A percentile compares a stretch with the other conserved stretches of the same genome.
phyloP scores from a whole-genome alignment of 1,140 invertebrate species.

The Lordiphosa mommai region DNA sequence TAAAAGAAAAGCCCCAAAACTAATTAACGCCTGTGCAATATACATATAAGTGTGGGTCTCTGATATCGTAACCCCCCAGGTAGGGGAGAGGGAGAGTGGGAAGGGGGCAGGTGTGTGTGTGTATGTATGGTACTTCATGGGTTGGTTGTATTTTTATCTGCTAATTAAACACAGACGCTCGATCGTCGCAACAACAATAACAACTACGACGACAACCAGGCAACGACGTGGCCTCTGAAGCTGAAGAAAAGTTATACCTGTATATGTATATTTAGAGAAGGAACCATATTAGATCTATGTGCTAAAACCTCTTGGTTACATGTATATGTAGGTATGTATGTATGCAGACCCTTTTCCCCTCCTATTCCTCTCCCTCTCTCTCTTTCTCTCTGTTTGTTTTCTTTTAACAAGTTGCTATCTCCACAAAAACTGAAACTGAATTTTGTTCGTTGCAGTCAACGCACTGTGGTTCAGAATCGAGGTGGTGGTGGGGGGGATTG shows the following conservation, averaged over 20 bases:
- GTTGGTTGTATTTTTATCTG: slow-evolving; percentile 72
- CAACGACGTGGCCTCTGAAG: slow-evolving; percentile 63
- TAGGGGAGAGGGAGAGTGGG: slow-evolving; percentile 11
- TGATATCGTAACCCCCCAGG: neutral
- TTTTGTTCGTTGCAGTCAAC: slow-evolving; percentile 11
- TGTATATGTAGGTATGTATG: neutral
- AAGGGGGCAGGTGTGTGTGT: slow-evolving; percentile 4
- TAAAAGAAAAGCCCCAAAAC: slow-evolving; percentile 76
- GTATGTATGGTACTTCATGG: slow-evolving; percentile 49
- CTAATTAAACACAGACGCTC: slow-evolving; percentile 77
- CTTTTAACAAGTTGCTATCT: slow-evolving; percentile 65
- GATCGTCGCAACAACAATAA: slow-evolving; percentile 40
- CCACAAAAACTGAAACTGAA: slow-evolving; percentile 31
- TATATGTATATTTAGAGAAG: neutral
- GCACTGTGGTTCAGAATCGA: too few species aligned
- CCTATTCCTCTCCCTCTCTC: neutral
- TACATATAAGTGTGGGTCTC: slow-evolving; percentile 10
- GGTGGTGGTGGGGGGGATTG: slow-evolving; percentile 1
- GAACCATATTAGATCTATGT: neutral
- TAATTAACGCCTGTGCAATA: slow-evolving; percentile 68
- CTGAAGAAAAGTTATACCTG: neutral
- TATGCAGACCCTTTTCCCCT: slow-evolving; percentile 5
- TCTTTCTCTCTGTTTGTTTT: slow-evolving; percentile 49
- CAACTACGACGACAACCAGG: slow-evolving; percentile 23
- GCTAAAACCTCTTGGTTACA: too few species aligned